These are phyloP conservation scores for Buphagus erythrorhynchus DNA, from an alignment of 2,797 vertebrate genomes.

Conservation along the genomic window DNA sequence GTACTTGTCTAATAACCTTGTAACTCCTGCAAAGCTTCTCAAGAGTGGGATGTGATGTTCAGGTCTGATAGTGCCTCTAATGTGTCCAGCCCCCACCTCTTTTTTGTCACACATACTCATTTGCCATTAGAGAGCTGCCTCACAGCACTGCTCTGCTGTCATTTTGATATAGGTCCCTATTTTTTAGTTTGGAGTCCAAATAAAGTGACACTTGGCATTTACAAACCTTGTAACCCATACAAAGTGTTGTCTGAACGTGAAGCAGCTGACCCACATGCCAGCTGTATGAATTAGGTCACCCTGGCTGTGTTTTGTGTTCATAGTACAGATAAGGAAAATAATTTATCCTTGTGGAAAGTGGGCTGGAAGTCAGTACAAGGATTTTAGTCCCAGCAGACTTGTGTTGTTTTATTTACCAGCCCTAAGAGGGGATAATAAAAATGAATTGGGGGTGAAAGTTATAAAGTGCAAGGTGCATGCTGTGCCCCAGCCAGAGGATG, in stretches of 20 bases:
- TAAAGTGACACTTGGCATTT: not conserved
- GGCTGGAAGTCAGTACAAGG: not conserved
- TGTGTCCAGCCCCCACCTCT: not conserved
- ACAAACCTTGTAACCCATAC: not conserved
- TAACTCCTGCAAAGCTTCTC: not conserved
- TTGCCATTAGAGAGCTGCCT: not conserved
- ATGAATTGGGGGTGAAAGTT: accelerated
- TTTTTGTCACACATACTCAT: not conserved
- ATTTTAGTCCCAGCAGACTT: not conserved
- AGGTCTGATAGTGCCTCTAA: not conserved
- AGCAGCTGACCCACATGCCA: not conserved
- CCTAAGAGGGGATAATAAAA: not conserved
- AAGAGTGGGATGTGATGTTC: not conserved
- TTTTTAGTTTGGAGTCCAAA: not conserved
- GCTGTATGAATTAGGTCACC: not conserved
- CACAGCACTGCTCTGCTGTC: not conserved
- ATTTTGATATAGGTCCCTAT: not conserved
- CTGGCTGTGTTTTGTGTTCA: conserved; percentile 28
- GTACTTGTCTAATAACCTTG: not conserved
- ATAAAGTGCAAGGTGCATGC: not conserved
- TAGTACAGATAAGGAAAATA: not conserved
- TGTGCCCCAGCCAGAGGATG: not conserved
- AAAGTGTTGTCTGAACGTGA: not conserved
- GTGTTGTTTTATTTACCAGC: not conserved
- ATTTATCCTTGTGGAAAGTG: not conserved